These are phyloP conservation scores for Erynnis tages DNA, from an alignment of 2,888 invertebrate genomes.

Conservation along the genomic window DNA sequence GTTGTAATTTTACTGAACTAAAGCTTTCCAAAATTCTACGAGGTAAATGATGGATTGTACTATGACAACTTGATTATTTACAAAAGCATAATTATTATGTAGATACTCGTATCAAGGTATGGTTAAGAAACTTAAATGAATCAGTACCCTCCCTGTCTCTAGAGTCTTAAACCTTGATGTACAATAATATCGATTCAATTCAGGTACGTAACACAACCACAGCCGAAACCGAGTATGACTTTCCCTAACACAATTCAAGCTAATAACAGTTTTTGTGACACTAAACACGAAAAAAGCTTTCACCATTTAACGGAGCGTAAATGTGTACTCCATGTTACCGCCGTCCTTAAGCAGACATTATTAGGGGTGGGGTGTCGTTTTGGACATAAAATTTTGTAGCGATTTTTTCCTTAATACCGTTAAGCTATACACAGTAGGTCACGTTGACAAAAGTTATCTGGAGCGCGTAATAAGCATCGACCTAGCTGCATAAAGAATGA, in stretches of 20 bases:
- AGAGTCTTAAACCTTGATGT: neutral
- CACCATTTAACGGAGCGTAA: conserved; percentile 79
- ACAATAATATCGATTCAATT: conserved; percentile 16
- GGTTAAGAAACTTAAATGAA: no score
- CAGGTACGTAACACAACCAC: conserved; percentile 17
- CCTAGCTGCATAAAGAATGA: conserved; percentile 16
- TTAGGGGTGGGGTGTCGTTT: conserved; percentile 70
- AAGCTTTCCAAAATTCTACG: no score
- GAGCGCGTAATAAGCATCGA: conserved; percentile 32
- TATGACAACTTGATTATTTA: no score
- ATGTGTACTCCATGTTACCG: conserved; percentile 79
- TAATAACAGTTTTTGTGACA: conserved; percentile 81
- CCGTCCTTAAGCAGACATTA: conserved; percentile 80
- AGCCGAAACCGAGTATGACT: conserved; percentile 38
- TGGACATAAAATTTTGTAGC: conserved; percentile 77
- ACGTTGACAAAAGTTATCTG: conserved; percentile 63
- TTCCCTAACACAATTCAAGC: conserved; percentile 70
- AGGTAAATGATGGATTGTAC: no score
- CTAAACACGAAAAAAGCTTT: conserved; percentile 82
- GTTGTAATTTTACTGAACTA: no score
- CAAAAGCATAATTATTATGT: no score
- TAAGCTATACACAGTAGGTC: conserved; percentile 65
- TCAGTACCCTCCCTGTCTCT: no score
- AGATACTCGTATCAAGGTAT: no score
- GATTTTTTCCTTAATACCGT: conserved; percentile 71